Base-by-base conservation (phyloP, 2,888 invertebrate genomes). In the Bombyx huttoni region DNA sequence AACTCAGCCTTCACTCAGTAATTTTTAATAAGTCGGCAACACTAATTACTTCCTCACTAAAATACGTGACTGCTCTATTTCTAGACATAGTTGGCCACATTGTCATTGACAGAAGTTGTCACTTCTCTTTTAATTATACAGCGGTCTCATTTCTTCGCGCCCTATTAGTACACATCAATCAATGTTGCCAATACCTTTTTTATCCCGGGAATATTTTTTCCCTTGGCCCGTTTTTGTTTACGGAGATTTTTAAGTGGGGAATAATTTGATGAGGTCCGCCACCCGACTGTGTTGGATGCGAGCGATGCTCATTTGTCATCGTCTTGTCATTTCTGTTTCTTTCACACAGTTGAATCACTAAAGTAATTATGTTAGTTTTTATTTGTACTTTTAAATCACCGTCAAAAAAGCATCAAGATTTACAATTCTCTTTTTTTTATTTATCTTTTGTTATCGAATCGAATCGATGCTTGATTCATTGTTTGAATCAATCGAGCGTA, bases 151-250 rank as follows among this genome's bases (percentile, higher is more conserved):
- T 87, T 76, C 86, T 85, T 86, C 87, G 83, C 87, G 87, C 83
- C 87, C 87, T 88, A 88, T 88, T 88, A 88, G 87, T 87, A 85
- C 78, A 76, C 88, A 88, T 88, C 88, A 88, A 88, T 88, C 88
- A 88, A 88, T 86, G 87, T 87, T 88, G 88, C 87, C 88, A 88
- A 88, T 88, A 87, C 82, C 81, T 86, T 87, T 88, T 88, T 87
- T 81, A 73, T 75, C 75, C 70, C 76, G 77, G 67, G 67, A 77
- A 72, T 79, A 73, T 84, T 87, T 86, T 81, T 81, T 79, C 75
- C 75, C 70, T 75, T 72, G 71, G 66, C 69, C 75, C 74, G 81
- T 87, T 87, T 88, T 88, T 87, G 86, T 87, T 87, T 87, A 83
- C 81, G 81, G 71, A 80, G 84, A 85, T 86, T 87, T 87, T 88